These are phyloP conservation scores for Sporophila hypoxantha DNA, from an alignment of 2,113 vertebrate species.

Conservation along the genomic window DNA sequence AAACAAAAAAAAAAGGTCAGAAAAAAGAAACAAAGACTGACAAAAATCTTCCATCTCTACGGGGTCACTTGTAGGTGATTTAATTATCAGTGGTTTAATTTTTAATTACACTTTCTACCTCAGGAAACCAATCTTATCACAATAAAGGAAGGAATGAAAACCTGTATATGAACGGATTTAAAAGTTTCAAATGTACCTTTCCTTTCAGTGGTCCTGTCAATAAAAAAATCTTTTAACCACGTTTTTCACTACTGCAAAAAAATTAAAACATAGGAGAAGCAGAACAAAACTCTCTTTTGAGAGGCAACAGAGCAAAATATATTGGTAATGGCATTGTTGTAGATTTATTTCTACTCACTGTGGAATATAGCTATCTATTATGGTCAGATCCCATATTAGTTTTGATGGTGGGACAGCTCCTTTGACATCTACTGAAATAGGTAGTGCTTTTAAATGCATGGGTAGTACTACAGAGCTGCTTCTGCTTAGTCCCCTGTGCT, in stretches of 20 bases:
- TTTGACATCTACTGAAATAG: slow-evolving; percentile 2
- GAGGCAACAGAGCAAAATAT: neutral
- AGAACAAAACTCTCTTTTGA: neutral
- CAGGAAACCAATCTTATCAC: neutral
- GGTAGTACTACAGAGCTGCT: neutral
- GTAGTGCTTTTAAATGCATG: slow-evolving; percentile 4
- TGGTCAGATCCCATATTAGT: neutral
- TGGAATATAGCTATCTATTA: neutral
- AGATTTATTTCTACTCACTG: neutral
- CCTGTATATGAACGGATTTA: neutral
- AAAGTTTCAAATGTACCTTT: neutral
- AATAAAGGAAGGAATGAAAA: neutral
- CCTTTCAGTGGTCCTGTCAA: neutral
- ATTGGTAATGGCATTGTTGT: neutral
- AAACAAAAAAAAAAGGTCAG: too few species aligned
- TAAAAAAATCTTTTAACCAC: neutral
- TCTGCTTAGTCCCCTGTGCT: neutral
- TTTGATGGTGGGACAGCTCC: neutral
- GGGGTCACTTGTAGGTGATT: neutral
- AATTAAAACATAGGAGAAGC: neutral
- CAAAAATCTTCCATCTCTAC: neutral
- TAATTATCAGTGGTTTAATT: neutral
- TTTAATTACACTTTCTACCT: neutral
- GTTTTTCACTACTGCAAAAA: neutral
- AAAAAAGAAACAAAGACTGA: neutral